phyloP scores from a whole-genome alignment of 2,797 vertebrate genomes.

The Coranthus polyacanthus region DNA sequence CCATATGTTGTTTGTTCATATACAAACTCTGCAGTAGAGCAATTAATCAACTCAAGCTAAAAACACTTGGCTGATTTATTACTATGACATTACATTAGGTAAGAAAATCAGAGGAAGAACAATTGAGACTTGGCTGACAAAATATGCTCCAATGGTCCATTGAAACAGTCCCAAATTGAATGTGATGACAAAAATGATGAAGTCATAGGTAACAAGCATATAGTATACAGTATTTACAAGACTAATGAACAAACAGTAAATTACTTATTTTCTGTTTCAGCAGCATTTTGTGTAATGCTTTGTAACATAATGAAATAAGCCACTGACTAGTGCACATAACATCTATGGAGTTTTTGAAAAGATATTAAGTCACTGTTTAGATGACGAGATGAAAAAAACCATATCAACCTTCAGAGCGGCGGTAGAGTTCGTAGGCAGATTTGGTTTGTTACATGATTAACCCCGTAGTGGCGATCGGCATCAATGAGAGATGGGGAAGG shows the following conservation, averaged over 20 bases:
- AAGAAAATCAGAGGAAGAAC: constrained; percentile 58
- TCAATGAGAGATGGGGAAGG: constrained; percentile 56
- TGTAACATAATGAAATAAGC: neutral
- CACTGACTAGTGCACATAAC: neutral
- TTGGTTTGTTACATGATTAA: constrained; percentile 58
- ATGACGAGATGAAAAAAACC: too few relatives aligned
- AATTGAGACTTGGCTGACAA: constrained; percentile 17
- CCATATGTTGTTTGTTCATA: constrained; percentile 77
- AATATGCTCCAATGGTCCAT: constrained; percentile 30
- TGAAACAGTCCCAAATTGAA: constrained; percentile 28
- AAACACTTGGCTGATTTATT: constrained; percentile 77
- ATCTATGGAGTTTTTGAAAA: too few relatives aligned
- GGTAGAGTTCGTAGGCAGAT: constrained; percentile 1
- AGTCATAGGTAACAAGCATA: too few relatives aligned
- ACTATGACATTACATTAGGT: constrained; percentile 64
- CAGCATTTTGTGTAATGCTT: neutral
- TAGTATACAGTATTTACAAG: too few relatives aligned
- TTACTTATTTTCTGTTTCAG: too few relatives aligned
- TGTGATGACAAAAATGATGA: constrained; percentile 17
- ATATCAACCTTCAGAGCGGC: too few relatives aligned
- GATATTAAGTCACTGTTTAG: too few relatives aligned
- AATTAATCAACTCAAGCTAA: constrained; percentile 75
- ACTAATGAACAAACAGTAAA: too few relatives aligned
- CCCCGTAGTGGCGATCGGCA: constrained; percentile 51
- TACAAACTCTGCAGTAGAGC: constrained; percentile 61